Evolutionary conservation across 2,888 invertebrate genomes (phyloP), one percentile per base, ranked within the genome.

Genomic region (Pollenia labialis): DNA sequence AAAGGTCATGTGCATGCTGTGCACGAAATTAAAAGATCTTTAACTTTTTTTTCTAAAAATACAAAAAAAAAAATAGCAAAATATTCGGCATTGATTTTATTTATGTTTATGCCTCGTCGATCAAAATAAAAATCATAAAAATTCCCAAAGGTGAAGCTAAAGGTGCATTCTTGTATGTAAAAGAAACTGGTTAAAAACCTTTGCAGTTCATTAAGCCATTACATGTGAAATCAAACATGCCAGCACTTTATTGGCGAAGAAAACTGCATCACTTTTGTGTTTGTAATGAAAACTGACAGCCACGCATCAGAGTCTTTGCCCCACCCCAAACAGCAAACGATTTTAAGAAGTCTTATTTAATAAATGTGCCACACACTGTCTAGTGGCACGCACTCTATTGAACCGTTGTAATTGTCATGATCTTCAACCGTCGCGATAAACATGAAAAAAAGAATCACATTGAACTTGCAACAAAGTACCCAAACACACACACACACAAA

Each of bases 191-290:
- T 56, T 74, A 50, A 74, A 74, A 81, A 66, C 74, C 56, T 56
- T 54, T 66, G 56, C 81, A 74, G 42, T 58, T 74, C 72, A 81
- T 81, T 81, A 81, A 81, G 81, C 48, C 72, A 66, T 81, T 66
- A 6, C 4, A 32, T 32, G 56, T 48, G 48, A 40, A 23, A 40
- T 64, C 40, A 32, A 72, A 72, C 72, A 50, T 14, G 4, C 50
- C 48, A 46, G 8, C 60, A 60, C n/a, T 74, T 74, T 62, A 32
- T 16, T 11, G 44, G 18, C 4, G 44, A 1, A 14, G 0, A 10
- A 42, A 46, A 76, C 7, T 42, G 18, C 42, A 42, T 42, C 32
- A 60, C 32, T 32, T 32, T 58, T 58, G 12, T 18, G 10, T 7
- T 11, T 14, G 58, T 40, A 56, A 56, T n/a, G 56, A 18, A 56